A percentile compares a stretch with the other conserved stretches of the same genome.
Evolutionary conservation across 2,113 vertebrate species (phyloP).

Genomic region (Thalassoma bifasciatum): DNA sequence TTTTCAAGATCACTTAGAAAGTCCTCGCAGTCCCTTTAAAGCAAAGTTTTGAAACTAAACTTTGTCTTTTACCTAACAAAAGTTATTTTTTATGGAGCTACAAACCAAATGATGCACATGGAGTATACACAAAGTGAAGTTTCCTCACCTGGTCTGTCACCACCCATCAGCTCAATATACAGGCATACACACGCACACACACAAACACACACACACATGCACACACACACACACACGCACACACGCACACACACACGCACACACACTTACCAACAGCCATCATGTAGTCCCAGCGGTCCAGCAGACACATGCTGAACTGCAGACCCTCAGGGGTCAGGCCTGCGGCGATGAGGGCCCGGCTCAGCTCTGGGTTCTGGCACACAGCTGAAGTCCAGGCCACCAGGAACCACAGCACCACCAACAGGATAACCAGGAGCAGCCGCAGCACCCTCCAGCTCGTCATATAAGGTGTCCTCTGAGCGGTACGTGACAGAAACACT

Average conservation of each 20-base stretch:
- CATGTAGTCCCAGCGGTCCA: conserved; percentile 99
- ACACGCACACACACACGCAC: neutral
- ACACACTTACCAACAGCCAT: conserved; percentile 92
- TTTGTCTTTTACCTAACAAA: neutral
- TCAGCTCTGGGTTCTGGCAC: conserved; percentile 90
- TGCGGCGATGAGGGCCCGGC: conserved; percentile 86
- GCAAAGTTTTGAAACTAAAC: conserved; percentile 18
- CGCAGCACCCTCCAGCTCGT: conserved; percentile 95
- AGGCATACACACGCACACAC: neutral
- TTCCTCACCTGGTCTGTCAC: conserved; percentile 2
- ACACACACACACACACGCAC: neutral
- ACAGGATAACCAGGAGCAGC: conserved; percentile 91
- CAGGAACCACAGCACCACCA: conserved; percentile 96
- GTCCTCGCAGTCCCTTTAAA: too few species aligned
- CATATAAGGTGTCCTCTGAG: conserved; percentile 96
- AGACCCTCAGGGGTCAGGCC: conserved; percentile 92
- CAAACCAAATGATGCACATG: conserved; percentile 19
- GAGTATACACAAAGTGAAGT: neutral
- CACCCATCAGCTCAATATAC: neutral
- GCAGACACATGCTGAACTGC: conserved; percentile 96
- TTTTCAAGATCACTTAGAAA: too few species aligned
- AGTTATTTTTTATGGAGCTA: neutral
- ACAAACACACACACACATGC: conserved; percentile 49
- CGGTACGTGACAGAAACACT: conserved; percentile 96
- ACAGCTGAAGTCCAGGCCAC: conserved; percentile 95